Percentiles rank a stretch among this genome's conserved stretches.
These are phyloP conservation scores for Microplitis deprimator DNA, from an alignment of 2,888 invertebrate species.

Conservation along the genomic window DNA sequence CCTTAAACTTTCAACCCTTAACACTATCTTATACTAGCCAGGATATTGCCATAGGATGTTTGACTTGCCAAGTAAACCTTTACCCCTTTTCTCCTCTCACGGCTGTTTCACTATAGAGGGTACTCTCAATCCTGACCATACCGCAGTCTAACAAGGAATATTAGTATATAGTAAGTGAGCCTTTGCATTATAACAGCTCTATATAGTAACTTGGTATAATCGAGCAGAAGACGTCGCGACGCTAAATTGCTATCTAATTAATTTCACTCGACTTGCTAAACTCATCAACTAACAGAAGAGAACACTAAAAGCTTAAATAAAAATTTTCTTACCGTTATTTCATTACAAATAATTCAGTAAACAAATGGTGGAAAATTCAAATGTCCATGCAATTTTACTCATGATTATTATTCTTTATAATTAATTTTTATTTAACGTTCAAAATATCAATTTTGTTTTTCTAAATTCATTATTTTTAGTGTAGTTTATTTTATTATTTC, in stretches of 20 bases:
- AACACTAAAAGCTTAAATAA: constrained; percentile 15
- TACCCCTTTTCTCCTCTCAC: constrained; percentile 16
- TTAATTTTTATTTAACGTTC: too few relatives aligned
- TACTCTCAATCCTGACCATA: constrained; percentile 20
- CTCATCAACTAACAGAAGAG: constrained; percentile 25
- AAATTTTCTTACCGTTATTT: background rate
- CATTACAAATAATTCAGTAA: background rate
- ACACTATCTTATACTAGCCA: constrained; percentile 59
- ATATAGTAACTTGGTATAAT: constrained; percentile 23
- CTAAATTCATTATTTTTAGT: too few relatives aligned
- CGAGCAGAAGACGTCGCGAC: constrained; percentile 12
- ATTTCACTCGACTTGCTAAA: constrained; percentile 36
- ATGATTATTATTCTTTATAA: too few relatives aligned
- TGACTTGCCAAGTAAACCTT: constrained; percentile 66
- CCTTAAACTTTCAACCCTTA: constrained; percentile 51
- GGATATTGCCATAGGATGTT: constrained; percentile 67
- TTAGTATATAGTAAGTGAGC: constrained; percentile 49
- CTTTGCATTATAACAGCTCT: constrained; percentile 35
- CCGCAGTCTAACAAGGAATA: constrained; percentile 55
- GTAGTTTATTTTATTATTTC: too few relatives aligned
- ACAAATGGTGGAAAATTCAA: background rate
- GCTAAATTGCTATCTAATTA: constrained; percentile 42
- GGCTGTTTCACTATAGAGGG: constrained; percentile 24
- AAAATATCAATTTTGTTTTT: too few relatives aligned
- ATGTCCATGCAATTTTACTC: too few relatives aligned